Evolutionary conservation across 1,140 invertebrate genomes (phyloP), one percentile per base, ranked within the genome.

Genomic region (Neoseiulus cucumeris): DNA sequence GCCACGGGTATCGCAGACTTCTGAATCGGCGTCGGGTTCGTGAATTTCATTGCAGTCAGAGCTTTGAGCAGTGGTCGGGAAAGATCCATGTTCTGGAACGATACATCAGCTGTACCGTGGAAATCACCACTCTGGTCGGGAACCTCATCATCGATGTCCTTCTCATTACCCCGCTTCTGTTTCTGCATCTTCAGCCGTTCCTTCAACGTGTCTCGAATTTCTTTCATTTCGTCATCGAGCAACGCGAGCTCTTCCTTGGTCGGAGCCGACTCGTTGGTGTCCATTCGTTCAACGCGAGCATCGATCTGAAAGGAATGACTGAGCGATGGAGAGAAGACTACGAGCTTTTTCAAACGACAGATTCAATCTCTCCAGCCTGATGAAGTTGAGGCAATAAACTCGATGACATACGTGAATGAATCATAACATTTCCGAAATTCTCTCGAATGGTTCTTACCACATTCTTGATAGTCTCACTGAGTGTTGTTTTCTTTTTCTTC

Each of bases 11-110:
- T 92, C 0, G 91, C 91, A 0, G 89, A 84, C 22, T 87, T 82
- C 78, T 98, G 94, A 72, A 98, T 95, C 4, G 90, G 91, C n/a
- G 94, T 98, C 14, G 94, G 93, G 73, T 90, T 85, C 6, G 87
- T 81, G 76, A 87, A 97, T 69, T 89, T 89, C 76, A 94, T 82
- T 5, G 83, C 79, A 18, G 82, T 82, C 64, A 98, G 85, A 2
- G 91, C 90, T 83, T 87, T 66, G 64, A 67, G 25, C 70, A 95
- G 75, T 17, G 91, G 90, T 65, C 90, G 75, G 0, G 90, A 93
- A 22, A 94, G 77, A 75, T 93, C 91, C 88, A 94, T 91, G 77
- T 92, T 85, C 74, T 90, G 85, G 77, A 95, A 95, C 0, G 85
- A 84, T 0, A 83, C 77, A 64, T 25, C 51, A 17, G 51, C 17